These are phyloP conservation scores for Hirundichthys speculiger DNA, from an alignment of 2,113 vertebrate species.

Conservation along the genomic window DNA sequence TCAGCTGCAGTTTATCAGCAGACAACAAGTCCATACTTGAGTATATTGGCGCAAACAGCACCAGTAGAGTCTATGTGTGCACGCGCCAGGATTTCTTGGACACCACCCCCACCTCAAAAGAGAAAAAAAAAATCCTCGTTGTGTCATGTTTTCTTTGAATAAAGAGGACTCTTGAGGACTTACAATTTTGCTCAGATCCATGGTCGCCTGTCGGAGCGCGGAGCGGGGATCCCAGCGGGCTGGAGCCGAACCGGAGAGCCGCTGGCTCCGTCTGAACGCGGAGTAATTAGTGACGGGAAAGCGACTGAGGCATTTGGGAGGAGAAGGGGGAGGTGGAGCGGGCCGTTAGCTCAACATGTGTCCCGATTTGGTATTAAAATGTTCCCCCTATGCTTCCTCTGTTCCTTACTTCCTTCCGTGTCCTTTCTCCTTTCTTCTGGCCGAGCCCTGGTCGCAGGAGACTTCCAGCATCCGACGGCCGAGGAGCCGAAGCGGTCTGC, in stretches of 20 bases:
- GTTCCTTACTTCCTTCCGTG: slow-evolving; percentile 46
- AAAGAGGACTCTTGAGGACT: slow-evolving; percentile 34
- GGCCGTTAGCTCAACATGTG: slow-evolving; percentile 81
- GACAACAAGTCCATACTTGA: slow-evolving; percentile 46
- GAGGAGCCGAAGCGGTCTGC: slow-evolving; percentile 24
- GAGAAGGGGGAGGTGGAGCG: slow-evolving; percentile 54
- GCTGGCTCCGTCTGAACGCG: slow-evolving; percentile 43
- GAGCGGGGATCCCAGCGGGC: slow-evolving; percentile 9
- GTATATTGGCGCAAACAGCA: slow-evolving; percentile 14
- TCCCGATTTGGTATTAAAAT: slow-evolving; percentile 76
- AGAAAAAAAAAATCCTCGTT: slow-evolving; percentile 9
- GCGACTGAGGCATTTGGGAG: slow-evolving; percentile 58
- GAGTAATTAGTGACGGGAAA: slow-evolving; percentile 58
- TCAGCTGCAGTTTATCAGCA: slow-evolving; percentile 1
- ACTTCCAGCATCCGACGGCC: slow-evolving; percentile 62
- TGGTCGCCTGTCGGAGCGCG: slow-evolving; percentile 41
- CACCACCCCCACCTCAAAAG: slow-evolving; percentile 52
- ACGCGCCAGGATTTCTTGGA: slow-evolving; percentile 35
- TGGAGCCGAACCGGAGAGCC: slow-evolving; percentile 36
- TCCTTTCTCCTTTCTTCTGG: slow-evolving; percentile 34
- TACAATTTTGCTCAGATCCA: slow-evolving; percentile 85
- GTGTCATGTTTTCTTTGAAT: not conserved
- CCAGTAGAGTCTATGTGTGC: not conserved
- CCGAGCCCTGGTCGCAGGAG: slow-evolving; percentile 40
- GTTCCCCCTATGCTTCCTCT: slow-evolving; percentile 37